phyloP scores from a whole-genome alignment of 2,888 invertebrate genomes.

The Epinotia brunnichana region DNA sequence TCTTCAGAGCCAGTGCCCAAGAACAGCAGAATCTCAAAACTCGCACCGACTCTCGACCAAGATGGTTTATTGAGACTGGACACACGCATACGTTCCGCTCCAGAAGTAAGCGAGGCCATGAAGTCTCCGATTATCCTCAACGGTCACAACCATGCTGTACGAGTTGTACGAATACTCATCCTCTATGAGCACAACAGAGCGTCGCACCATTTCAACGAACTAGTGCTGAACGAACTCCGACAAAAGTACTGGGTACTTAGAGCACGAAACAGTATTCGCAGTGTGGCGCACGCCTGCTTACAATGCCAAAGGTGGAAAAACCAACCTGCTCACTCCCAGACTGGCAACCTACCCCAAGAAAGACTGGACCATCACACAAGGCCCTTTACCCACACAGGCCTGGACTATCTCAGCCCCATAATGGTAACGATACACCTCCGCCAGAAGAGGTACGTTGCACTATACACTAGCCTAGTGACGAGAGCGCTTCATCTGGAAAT shows the following conservation, averaged over 20 bases:
- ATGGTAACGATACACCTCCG: neutral
- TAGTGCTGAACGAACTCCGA: too few relatives aligned
- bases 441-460: neutral
- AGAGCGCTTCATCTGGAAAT: neutral
- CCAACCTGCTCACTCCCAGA: neutral
- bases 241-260: neutral
- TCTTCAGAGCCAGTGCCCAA: too few relatives aligned
- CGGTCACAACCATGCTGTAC: conserved; percentile 18
- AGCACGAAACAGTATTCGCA: neutral
- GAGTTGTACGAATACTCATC: neutral
- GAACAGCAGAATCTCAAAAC: too few relatives aligned
- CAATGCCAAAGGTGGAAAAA: neutral
- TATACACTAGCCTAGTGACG: neutral
- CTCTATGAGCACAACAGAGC: neutral
- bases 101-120: neutral
- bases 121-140: conserved; percentile 18
- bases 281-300: neutral
- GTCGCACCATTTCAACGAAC: too few relatives aligned
- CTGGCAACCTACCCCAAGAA: neutral
- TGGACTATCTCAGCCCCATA: too few relatives aligned
- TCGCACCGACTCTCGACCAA: conserved; percentile 1
- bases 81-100: conserved; percentile 8
- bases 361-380: neutral
- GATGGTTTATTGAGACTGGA: conserved; percentile 3
- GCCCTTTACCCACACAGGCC: neutral